Percentiles rank a stretch among this genome's conserved stretches.
Conservation (phyloP, 2,888 invertebrate species). For the Erannis defoliaria region DNA sequence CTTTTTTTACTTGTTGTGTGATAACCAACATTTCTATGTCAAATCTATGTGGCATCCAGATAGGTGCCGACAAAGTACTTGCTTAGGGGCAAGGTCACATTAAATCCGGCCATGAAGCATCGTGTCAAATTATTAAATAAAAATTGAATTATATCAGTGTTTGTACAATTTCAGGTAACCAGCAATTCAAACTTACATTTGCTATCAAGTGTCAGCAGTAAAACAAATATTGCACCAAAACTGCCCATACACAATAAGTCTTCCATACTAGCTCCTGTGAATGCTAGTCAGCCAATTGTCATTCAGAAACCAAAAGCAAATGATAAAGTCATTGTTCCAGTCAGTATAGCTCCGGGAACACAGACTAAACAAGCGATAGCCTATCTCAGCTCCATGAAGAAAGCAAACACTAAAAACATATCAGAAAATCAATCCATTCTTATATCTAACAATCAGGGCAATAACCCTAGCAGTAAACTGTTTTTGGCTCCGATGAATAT, state of each 20-base stretch:
- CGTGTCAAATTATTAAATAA: too few relatives aligned
- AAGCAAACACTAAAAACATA: slow-evolving; percentile 70
- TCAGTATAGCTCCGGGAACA: slow-evolving; percentile 73
- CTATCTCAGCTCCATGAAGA: slow-evolving; percentile 86
- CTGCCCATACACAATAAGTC: slow-evolving; percentile 68
- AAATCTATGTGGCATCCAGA: too few relatives aligned
- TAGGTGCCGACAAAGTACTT: too few relatives aligned
- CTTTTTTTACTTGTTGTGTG: too few relatives aligned
- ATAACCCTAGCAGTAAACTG: slow-evolving; percentile 81
- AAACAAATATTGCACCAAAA: slow-evolving; percentile 79
- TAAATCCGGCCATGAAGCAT: too few relatives aligned
- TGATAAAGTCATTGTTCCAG: slow-evolving; percentile 83
- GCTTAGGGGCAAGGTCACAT: too few relatives aligned
- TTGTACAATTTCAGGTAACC: slow-evolving; percentile 69
- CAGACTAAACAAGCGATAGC: slow-evolving; percentile 82
- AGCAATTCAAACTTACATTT: slow-evolving; percentile 77
- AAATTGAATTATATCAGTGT: background rate
- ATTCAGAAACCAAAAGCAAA: slow-evolving; percentile 84
- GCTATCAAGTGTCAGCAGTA: slow-evolving; percentile 75
- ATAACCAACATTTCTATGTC: too few relatives aligned
- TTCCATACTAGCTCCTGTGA: slow-evolving; percentile 75
- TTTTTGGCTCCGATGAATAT: slow-evolving; percentile 86
- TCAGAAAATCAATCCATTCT: slow-evolving; percentile 79
- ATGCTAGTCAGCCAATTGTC: slow-evolving; percentile 82
- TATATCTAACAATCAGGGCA: slow-evolving; percentile 78